Percentiles rank a stretch among this genome's conserved stretches.
Conservation (phyloP, 2,113 vertebrate genomes). For the Clinocottus analis region DNA sequence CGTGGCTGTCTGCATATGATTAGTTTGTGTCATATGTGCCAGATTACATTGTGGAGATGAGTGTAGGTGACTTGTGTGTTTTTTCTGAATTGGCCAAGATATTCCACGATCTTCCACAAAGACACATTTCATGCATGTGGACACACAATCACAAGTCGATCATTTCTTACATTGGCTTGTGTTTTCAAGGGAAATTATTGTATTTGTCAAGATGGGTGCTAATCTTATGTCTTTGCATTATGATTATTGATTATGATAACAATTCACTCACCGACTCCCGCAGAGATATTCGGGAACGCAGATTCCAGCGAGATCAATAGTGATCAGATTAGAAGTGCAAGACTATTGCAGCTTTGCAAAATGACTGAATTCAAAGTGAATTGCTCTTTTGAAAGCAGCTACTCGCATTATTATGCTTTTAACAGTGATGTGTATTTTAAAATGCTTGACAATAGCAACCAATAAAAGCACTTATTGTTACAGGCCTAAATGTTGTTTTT, state of each 20-base stretch:
- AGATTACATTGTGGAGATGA: constrained; percentile 28
- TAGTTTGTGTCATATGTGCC: constrained; percentile 71
- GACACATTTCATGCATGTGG: constrained; percentile 52
- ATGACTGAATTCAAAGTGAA: background rate
- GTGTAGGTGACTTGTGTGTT: constrained; percentile 26
- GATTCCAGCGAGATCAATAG: constrained; percentile 6
- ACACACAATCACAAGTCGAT: constrained; percentile 30
- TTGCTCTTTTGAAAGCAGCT: background rate
- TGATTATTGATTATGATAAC: constrained; percentile 34
- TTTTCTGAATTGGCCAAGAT: constrained; percentile 1
- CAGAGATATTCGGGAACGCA: constrained; percentile 7
- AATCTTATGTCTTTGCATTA: constrained; percentile 10
- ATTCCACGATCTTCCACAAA: constrained; percentile 37
- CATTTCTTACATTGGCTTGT: constrained; percentile 6
- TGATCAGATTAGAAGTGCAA: background rate
- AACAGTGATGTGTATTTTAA: background rate
- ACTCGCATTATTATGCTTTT: background rate
- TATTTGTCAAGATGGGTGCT: background rate
- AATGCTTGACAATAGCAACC: background rate
- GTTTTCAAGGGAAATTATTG: constrained; percentile 1
- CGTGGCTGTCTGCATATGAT: constrained; percentile 64
- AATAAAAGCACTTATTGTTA: background rate
- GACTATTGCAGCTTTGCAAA: background rate
- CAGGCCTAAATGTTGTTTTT: background rate
- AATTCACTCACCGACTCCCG: background rate